phyloP scores from a whole-genome alignment of 2,797 vertebrate genomes.

The Peromyscus eremicus region DNA sequence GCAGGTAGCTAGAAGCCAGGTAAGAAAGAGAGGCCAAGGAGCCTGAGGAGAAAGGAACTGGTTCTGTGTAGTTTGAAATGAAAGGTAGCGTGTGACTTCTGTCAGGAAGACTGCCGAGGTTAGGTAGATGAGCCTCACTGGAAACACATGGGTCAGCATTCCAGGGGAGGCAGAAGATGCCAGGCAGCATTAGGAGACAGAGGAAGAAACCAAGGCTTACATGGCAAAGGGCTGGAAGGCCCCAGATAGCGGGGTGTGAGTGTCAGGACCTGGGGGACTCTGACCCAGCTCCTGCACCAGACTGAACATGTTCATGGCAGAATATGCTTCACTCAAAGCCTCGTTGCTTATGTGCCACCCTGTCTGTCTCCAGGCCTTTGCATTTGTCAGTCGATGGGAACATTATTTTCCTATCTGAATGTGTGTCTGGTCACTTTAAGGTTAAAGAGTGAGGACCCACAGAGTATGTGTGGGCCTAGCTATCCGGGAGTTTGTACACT shows the following conservation, averaged over 20 bases:
- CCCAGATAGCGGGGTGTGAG: background rate
- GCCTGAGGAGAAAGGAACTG: background rate
- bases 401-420: accelerated
- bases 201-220: background rate
- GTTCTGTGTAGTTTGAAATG: background rate
- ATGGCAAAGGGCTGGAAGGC: no score
- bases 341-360: accelerated
- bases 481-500: background rate
- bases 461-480: background rate
- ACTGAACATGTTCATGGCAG: background rate
- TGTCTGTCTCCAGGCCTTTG: accelerated
- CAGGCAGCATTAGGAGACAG: background rate
- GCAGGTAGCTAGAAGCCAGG: background rate
- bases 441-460: background rate
- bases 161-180: no score
- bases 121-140: background rate
- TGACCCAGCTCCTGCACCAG: background rate
- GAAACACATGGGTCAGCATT: background rate
- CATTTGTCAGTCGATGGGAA: accelerated
- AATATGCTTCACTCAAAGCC: background rate
- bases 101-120: no score
- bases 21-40: no score
- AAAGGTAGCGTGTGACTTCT: background rate
- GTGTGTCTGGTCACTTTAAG: no score
- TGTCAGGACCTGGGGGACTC: background rate